A percentile compares a stretch with the other conserved stretches of the same genome.
phyloP scores from a whole-genome alignment of 2,888 invertebrate species.

The Galerucella calmariensis region DNA sequence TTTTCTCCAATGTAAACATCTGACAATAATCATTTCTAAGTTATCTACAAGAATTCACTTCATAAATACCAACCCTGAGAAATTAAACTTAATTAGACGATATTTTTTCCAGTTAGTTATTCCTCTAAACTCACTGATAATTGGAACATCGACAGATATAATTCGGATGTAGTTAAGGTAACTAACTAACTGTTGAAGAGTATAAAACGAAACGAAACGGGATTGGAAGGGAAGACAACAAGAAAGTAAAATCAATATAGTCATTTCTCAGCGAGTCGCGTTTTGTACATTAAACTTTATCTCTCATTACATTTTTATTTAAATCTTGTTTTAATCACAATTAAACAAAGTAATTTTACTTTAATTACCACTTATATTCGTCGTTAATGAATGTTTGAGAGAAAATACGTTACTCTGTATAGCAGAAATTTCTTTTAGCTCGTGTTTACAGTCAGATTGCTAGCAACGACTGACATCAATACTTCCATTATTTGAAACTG shows the following conservation, averaged over 20 bases:
- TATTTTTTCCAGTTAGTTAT: background rate
- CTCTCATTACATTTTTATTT: constrained; percentile 5
- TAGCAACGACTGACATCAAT: no score
- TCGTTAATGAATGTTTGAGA: background rate
- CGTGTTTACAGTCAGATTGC: no score
- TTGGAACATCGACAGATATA: constrained; percentile 11
- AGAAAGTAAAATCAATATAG: constrained; percentile 15
- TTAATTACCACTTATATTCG: background rate
- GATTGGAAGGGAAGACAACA: constrained; percentile 7
- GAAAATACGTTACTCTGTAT: background rate
- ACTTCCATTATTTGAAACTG: background rate
- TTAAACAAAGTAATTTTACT: background rate
- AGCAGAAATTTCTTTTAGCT: no score
- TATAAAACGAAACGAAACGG: constrained; percentile 5
- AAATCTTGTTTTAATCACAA: background rate
- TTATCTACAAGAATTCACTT: background rate
- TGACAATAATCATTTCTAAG: no score
- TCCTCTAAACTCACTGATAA: background rate
- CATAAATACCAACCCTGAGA: background rate
- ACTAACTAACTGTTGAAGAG: constrained; percentile 7
- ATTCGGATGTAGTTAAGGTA: constrained; percentile 8
- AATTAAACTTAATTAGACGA: background rate
- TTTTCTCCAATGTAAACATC: no score
- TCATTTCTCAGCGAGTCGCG: background rate
- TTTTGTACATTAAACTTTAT: constrained; percentile 11